A percentile compares a stretch with the other conserved stretches of the same genome.
These are phyloP conservation scores for Theristicus caerulescens DNA, from an alignment of 2,113 vertebrate genomes.

Conservation along the genomic window DNA sequence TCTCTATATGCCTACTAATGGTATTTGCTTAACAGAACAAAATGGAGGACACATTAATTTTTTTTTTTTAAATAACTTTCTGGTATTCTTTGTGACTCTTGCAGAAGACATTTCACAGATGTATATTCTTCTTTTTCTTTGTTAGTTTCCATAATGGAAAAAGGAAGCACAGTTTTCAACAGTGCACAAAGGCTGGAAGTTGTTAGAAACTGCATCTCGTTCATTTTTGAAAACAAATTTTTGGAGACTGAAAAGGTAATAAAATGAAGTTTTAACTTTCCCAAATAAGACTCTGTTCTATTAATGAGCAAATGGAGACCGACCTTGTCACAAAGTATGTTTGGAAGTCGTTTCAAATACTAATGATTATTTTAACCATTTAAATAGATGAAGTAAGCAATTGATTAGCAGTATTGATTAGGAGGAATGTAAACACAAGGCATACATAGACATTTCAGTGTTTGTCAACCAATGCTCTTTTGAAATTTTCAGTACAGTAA, in stretches of 20 bases:
- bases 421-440: not conserved
- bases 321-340: not conserved
- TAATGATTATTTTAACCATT: not conserved
- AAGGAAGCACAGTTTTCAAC: constrained; percentile 89
- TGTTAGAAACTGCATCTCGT: constrained; percentile 92
- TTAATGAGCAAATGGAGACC: not conserved
- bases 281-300: not conserved
- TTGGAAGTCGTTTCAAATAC: not conserved
- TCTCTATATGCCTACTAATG: not conserved
- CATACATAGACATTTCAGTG: not conserved
- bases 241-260: constrained; percentile 98
- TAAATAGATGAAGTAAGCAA: constrained; percentile 20
- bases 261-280: not conserved
- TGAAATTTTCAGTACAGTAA: not conserved
- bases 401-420: not conserved
- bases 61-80: not conserved
- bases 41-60: not conserved
- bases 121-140: constrained; percentile 51
- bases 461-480: not conserved
- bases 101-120: constrained; percentile 27
- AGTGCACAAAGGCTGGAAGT: constrained; percentile 97
- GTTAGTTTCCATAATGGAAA: constrained; percentile 91
- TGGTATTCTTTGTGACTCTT: constrained; percentile 5
- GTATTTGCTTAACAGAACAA: not conserved
- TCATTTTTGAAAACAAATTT: constrained; percentile 96